phyloP scores from a whole-genome alignment of 2,113 vertebrate genomes.

The Peromyscus leucopus region DNA sequence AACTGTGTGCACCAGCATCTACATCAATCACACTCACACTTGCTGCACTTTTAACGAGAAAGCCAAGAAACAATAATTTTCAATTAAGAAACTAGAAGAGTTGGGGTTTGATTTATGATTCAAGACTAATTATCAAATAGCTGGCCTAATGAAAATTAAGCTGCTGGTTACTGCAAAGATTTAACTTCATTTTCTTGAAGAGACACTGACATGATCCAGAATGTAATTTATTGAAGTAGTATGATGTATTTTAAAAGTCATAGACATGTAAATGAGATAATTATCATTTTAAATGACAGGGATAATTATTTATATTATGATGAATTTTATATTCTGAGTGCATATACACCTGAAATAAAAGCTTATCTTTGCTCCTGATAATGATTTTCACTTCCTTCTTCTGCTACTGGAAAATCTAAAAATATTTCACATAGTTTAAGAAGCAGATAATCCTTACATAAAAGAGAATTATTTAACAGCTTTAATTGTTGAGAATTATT shows the following conservation, averaged over 20 bases:
- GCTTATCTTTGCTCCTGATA: constrained; percentile 59
- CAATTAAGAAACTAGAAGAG: constrained; percentile 97
- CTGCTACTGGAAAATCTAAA: constrained; percentile 31
- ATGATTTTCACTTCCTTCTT: constrained; percentile 61
- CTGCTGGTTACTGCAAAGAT: constrained; percentile 91
- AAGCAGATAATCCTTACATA: not conserved
- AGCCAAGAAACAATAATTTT: constrained; percentile 95
- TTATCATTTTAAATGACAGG: constrained; percentile 84
- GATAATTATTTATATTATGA: constrained; percentile 80
- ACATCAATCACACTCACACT: constrained; percentile 95
- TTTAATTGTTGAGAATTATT: not conserved
- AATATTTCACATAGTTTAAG: not conserved
- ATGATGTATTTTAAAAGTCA: constrained; percentile 85
- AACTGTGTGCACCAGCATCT: constrained; percentile 96
- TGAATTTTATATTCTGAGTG: constrained; percentile 77
- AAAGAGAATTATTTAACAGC: constrained; percentile 37
- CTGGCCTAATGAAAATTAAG: constrained; percentile 94
- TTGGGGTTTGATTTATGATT: constrained; percentile 98
- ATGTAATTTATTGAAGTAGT: constrained; percentile 85
- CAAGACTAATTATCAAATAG: constrained; percentile 96
- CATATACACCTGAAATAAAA: constrained; percentile 85
- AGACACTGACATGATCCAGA: constrained; percentile 86
- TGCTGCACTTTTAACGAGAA: constrained; percentile 91
- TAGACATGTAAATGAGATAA: constrained; percentile 83
- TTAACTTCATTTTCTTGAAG: constrained; percentile 92